Conservation (phyloP, 2,888 invertebrate species). For the Lycophotia porphyrea region DNA sequence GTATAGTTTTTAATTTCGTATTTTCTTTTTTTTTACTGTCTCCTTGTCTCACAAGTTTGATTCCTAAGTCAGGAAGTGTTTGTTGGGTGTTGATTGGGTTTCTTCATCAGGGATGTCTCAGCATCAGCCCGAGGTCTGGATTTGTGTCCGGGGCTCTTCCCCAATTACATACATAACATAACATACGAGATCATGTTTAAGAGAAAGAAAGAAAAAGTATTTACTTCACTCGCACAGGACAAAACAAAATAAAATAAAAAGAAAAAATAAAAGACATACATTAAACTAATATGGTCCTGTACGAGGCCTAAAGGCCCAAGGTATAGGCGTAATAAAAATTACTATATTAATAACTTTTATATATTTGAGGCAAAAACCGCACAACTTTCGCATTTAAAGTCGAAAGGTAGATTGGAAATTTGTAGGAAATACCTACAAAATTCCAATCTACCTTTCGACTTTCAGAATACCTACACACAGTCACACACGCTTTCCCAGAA, state of each 20-base stretch:
- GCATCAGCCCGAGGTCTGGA: not conserved
- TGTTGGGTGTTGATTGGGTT: not conserved
- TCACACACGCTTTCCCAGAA: constrained; percentile 11
- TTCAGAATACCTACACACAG: constrained; percentile 1
- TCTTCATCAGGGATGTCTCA: not conserved
- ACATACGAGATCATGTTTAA: too few relatives aligned
- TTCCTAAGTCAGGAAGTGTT: not conserved
- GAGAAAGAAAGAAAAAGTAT: not conserved
- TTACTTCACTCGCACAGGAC: not conserved
- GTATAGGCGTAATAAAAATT: not conserved
- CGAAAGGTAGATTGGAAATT: too few relatives aligned
- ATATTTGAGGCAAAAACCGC: not conserved
- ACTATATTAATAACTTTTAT: not conserved
- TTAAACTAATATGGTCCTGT: not conserved
- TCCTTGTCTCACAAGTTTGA: not conserved
- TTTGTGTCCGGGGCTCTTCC: not conserved
- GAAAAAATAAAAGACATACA: not conserved
- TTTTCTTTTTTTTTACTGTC: not conserved
- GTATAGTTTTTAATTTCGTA: not conserved
- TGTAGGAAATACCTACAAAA: constrained; percentile 18
- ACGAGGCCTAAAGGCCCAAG: not conserved
- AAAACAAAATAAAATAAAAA: not conserved
- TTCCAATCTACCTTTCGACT: constrained; percentile 25
- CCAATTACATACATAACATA: not conserved
- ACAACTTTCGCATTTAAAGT: constrained; percentile 5